Base-by-base conservation (phyloP, 2,113 vertebrate genomes). In the Notiomystis cincta region DNA sequence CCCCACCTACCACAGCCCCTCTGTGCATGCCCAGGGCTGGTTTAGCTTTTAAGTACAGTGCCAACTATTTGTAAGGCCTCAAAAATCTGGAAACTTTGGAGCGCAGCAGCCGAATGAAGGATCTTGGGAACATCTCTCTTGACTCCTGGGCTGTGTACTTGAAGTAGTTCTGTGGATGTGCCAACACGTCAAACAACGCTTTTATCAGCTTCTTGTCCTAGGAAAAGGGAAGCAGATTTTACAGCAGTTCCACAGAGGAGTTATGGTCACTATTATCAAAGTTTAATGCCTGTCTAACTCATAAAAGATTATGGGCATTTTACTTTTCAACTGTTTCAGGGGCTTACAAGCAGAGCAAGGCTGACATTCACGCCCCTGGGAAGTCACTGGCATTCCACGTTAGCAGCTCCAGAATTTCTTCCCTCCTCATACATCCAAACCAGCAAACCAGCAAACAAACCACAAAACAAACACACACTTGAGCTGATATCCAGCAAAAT, bases 131-230 rank as follows among this genome's bases (percentile, higher is more conserved):
- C 99, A 99, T 99, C 98, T 99, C 99, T 96, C 99, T 98, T n/a
- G 99, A 99, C 94, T 99, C 99, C 81, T 99, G 99, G 42, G 99
- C 99, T n/a, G 99, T 99, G 97, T 99, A 99, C 97, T 99, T 99
- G 97, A 99, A 99, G 97, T 99, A 99, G 97, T 99, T 99, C 96
- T 99, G 99, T 21, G 99, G 99, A 95, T 99, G 99, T 4, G 99
- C 99, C 97, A 99, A 96, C 72, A 99, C 99, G 1, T 99, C 99
- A 97, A 99, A 99, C 93, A 99, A 92, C 4, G 99, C 99, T 98
- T 99, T 99, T 98, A 99, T 99, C 72, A 99, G 98, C 85, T 99
- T 99, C 98, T 99, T 99, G 98, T 99, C 99, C 99, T 99, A 97
- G 70, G 89, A 96, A 98, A 82, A 94, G 76, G 81, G 97, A 97